A percentile compares a stretch with the other conserved stretches of the same genome.
phyloP scores from a whole-genome alignment of 2,113 vertebrate species.

The Callospermophilus lateralis region DNA sequence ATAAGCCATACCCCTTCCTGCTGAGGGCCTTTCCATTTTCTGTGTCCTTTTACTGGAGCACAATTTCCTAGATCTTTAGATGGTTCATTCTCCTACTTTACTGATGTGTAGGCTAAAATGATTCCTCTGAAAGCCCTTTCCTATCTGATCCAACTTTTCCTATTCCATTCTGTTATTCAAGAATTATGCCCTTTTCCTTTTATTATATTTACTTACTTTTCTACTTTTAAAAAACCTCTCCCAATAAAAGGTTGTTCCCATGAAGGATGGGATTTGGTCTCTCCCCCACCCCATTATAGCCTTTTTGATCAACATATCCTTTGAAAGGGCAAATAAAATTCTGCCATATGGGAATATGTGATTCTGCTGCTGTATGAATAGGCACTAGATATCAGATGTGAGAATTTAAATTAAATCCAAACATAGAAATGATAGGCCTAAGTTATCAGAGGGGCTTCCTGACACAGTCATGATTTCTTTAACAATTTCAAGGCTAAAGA shows the following conservation, averaged over 20 bases:
- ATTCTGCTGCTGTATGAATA: background rate
- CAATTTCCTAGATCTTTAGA: background rate
- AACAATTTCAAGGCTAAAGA: background rate
- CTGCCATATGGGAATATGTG: background rate
- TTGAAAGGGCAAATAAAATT: background rate
- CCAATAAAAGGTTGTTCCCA: background rate
- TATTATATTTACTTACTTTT: background rate
- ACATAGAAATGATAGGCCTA: no score
- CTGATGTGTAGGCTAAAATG: background rate
- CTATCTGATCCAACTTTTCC: background rate
- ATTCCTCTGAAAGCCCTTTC: background rate
- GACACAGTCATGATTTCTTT: background rate
- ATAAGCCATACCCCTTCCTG: background rate
- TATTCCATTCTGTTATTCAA: background rate
- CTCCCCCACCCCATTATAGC: rapidly evolving
- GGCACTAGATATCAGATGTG: background rate
- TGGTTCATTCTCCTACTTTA: background rate
- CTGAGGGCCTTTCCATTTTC: no score
- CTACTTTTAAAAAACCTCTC: background rate
- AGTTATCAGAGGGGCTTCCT: background rate
- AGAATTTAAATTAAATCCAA: background rate
- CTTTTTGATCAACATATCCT: background rate
- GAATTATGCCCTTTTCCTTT: background rate
- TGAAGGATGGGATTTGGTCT: background rate
- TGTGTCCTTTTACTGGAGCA: background rate